Evolutionary conservation across 2,113 vertebrate species (phyloP).

Genomic region (Tetrao urogallus): DNA sequence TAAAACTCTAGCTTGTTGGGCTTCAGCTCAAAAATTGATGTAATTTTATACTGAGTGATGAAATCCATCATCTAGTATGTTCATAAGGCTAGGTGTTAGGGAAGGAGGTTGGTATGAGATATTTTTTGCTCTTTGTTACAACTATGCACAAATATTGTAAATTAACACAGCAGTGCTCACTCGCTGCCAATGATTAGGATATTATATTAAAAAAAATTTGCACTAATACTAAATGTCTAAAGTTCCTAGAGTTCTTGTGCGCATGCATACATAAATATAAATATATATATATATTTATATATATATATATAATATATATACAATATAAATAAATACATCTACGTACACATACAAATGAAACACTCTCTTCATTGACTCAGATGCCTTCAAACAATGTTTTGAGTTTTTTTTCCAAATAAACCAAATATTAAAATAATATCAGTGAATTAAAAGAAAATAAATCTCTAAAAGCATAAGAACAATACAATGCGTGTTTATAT

Average conservation of each 20-base stretch:
- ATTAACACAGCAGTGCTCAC: background rate
- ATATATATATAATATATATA: no score
- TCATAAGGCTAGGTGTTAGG: background rate
- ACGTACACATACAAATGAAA: background rate
- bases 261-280: background rate
- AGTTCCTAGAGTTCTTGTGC: background rate
- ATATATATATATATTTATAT: no score
- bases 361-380: background rate
- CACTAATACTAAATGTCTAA: background rate
- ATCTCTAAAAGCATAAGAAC: background rate
- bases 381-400: background rate
- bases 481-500: background rate
- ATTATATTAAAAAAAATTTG: background rate
- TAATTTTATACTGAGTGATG: slow-evolving; percentile 4
- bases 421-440: background rate
- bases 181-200: background rate
- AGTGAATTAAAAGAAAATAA: background rate
- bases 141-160: background rate
- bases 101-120: background rate
- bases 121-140: background rate
- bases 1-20: slow-evolving; percentile 35
- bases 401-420: background rate
- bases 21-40: slow-evolving; percentile 44
- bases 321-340: background rate
- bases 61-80: background rate